A percentile compares a stretch with the other conserved stretches of the same genome.
Conservation (phyloP, 2,113 vertebrate species). For the Catharus fuscescens region DNA sequence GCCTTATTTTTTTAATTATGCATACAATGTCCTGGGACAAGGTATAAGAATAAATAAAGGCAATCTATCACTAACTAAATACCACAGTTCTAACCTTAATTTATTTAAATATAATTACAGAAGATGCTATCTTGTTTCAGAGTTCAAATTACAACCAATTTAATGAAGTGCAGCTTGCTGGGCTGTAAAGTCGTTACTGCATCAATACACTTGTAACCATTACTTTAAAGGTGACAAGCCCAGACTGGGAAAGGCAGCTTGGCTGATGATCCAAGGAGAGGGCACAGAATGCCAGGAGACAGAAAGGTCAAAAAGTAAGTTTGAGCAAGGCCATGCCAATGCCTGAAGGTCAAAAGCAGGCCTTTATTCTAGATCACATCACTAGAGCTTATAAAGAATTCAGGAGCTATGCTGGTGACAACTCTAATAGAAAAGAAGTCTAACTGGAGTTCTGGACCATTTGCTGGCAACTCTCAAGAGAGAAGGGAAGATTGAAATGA, state of each 20-base stretch:
- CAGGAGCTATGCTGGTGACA: slow-evolving; percentile 27
- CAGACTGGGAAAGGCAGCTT: background rate
- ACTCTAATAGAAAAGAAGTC: slow-evolving; percentile 46
- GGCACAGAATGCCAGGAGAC: background rate
- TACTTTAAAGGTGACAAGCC: slow-evolving; percentile 15
- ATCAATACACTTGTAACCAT: slow-evolving; percentile 39
- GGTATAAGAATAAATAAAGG: slow-evolving; percentile 35
- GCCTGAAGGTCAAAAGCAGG: slow-evolving; percentile 36
- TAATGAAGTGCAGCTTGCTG: slow-evolving; percentile 40
- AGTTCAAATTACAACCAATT: slow-evolving; percentile 18
- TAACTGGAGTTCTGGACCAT: slow-evolving; percentile 50
- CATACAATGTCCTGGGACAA: background rate
- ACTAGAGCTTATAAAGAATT: slow-evolving; percentile 28
- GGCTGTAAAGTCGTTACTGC: slow-evolving; percentile 28
- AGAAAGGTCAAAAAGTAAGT: background rate
- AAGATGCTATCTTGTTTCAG: slow-evolving; percentile 33
- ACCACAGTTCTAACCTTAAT: slow-evolving; percentile 31
- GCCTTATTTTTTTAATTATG: slow-evolving; percentile 5
- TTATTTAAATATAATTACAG: slow-evolving; percentile 61
- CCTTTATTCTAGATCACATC: slow-evolving; percentile 21
- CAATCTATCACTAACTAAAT: slow-evolving; percentile 34
- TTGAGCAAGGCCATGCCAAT: background rate
- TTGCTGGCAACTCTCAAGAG: slow-evolving; percentile 56
- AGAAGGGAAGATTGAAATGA: slow-evolving; percentile 47
- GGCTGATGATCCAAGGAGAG: background rate